Evolutionary conservation across 1,140 invertebrate species (phyloP).

Genomic region (Gonatopus flavifemur): DNA sequence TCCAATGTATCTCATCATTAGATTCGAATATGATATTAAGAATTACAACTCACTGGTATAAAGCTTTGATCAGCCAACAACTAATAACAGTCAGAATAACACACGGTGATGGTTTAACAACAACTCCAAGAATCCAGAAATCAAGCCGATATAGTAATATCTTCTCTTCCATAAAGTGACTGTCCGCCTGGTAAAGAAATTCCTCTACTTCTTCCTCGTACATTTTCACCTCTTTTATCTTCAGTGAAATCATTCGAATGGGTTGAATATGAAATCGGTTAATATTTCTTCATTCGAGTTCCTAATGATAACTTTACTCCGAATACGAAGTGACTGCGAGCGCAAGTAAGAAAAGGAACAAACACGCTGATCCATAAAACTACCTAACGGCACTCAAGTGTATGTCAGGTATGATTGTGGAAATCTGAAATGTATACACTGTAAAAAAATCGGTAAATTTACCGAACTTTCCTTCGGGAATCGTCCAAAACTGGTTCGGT

Average conservation of each 20-base stretch:
- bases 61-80: constrained; percentile 73
- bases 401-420: constrained; percentile 67
- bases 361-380: constrained; percentile 75
- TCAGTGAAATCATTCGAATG: too few relatives aligned
- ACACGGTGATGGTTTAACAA: constrained; percentile 85
- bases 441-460: too few relatives aligned
- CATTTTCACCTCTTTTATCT: constrained; percentile 36
- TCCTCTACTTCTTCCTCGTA: constrained; percentile 27
- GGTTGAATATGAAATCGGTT: too few relatives aligned
- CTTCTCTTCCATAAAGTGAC: constrained; percentile 43
- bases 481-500: too few relatives aligned
- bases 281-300: too few relatives aligned
- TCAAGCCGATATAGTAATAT: constrained; percentile 71
- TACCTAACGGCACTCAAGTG: constrained; percentile 68
- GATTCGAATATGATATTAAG: too few relatives aligned
- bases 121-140: constrained; percentile 84
- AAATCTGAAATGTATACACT: constrained; percentile 60
- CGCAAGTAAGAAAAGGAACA: constrained; percentile 74
- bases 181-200: constrained; percentile 37
- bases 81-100: constrained; percentile 81
- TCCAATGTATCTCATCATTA: too few relatives aligned
- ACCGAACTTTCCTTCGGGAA: too few relatives aligned
- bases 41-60: constrained; percentile 64
- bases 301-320: too few relatives aligned
- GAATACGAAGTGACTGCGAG: constrained; percentile 76